Evolutionary conservation across 1,140 invertebrate genomes (phyloP), one percentile per base, ranked within the genome.

Genomic region (Brachionus rotundiformis): DNA sequence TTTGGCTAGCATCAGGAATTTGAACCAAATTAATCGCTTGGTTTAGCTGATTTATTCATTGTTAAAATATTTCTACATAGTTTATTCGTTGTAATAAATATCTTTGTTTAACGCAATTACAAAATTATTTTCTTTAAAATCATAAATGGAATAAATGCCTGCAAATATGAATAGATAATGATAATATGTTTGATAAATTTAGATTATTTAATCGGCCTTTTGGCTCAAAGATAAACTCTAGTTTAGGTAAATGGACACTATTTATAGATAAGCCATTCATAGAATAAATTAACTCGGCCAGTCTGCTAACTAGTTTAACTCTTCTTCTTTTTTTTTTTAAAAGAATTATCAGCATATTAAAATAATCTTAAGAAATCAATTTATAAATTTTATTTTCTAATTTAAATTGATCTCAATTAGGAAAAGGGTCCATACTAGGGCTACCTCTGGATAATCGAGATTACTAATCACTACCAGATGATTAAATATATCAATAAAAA

Each of bases 151-250:
- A 36, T 16, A 36, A 68, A 68, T 16, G 63, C 63, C 63, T 68
- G 63, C 31, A 68, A 68, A 68, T 68, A 68, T 36, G 31, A 68
- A 68, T 68, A 68, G 63, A 68, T 68, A 68, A 68, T 68, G 29
- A 63, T 29, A 27, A 36, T 19, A 63, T 63, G 27, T 27, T 63
- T 27, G 4, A 63, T 63, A 11, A 27, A 13, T 63, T 63, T 63
- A 36, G 27, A 25, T 11, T 61, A 39, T 39, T 39, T 39, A 39
- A 39, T 39, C 36, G 36, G 36, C 36, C 13, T 39, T n/a, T n/a
- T n/a, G n/a, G 36, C 13, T 10, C 5, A 39, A 10, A 54, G 47
- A 54, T 54, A 54, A 54, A 54, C 47, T 8, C 47, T 54, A 54
- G 47, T 54, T 19, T 54, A 54, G 47, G 47, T 54, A 54, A 16